Base-by-base conservation (phyloP, 1,140 invertebrate genomes). In the Meloidogyne chitwoodi region DNA sequence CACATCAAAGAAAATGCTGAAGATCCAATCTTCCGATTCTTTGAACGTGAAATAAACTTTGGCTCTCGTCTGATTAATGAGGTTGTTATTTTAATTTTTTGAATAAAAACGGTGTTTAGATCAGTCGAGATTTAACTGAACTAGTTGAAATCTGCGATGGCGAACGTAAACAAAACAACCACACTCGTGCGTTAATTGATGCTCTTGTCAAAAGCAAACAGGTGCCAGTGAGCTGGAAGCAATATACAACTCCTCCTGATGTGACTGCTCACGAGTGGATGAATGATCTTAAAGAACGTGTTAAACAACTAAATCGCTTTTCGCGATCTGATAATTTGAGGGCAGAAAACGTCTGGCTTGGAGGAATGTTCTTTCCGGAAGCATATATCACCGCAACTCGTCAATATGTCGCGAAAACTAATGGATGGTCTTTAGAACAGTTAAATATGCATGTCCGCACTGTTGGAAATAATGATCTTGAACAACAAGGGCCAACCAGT, bases 191-290 rank as follows among this genome's bases (percentile, higher is more conserved):
- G 16, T 94, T 99, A 92, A 91, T 98, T 68, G 93, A 93, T 26
- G 93, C 96, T 81, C 89, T 99, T 65, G 70, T 80, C 26, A 81
- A 81, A 63, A 82, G 68, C 19, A 96, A 90, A 76, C 94, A 96
- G 83, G 91, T 99, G 81, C 96, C 96, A 0, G 81, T 85, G 27
- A 83, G 91, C 67, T 98, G 94, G 96, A 91, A 92, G 77, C 90
- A 93, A 31, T 99, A 99, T 88, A 96, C 93, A 0, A 93, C 98
- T 48, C 96, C 96, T 4, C 91, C 91, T 77, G 94, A 93, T 71
- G 94, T 95, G 84, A 99, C 95, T 0, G 95, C 98, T 44, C 96
- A 96, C 84, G 93, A 97, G 87, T 99, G 96, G 97, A 93, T 99
- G 74, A 96, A 94, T 10, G 97, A 99, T 89, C 98, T 99, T 88